These are phyloP conservation scores for Alloscopus bannaensis DNA, from an alignment of 2,888 invertebrate genomes.

Conservation along the genomic window DNA sequence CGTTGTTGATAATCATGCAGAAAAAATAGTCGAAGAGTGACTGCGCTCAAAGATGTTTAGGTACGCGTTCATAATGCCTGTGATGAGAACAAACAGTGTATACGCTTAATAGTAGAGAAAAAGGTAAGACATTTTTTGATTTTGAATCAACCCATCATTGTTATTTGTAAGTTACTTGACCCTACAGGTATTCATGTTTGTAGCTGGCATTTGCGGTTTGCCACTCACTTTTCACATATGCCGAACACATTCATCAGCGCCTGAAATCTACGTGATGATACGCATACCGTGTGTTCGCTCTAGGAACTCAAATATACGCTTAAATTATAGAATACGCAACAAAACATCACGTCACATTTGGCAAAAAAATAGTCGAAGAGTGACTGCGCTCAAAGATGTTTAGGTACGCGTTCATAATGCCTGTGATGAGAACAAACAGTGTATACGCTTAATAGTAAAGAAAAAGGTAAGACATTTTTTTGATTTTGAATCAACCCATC, in stretches of 20 bases:
- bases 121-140: too few relatives aligned
- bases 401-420: too few relatives aligned
- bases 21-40: not conserved
- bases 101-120: too few relatives aligned
- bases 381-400: not conserved
- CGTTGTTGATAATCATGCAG: slow-evolving; percentile 9
- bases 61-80: too few relatives aligned
- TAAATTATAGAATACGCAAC: too few relatives aligned
- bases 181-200: slow-evolving; percentile 19
- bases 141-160: slow-evolving; percentile 31
- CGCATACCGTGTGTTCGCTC: too few relatives aligned
- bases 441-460: too few relatives aligned
- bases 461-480: too few relatives aligned
- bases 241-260: slow-evolving; percentile 33
- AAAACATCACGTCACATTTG: not conserved
- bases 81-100: too few relatives aligned
- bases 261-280: not conserved
- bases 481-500: slow-evolving; percentile 40
- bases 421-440: too few relatives aligned
- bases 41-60: not conserved
- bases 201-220: too few relatives aligned
- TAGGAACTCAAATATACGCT: too few relatives aligned
- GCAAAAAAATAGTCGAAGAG: not conserved
- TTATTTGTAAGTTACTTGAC: slow-evolving; percentile 27
- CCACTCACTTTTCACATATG: slow-evolving; percentile 13